These are phyloP conservation scores for Tursiops truncatus DNA, from an alignment of 2,113 vertebrate species.

Conservation along the genomic window DNA sequence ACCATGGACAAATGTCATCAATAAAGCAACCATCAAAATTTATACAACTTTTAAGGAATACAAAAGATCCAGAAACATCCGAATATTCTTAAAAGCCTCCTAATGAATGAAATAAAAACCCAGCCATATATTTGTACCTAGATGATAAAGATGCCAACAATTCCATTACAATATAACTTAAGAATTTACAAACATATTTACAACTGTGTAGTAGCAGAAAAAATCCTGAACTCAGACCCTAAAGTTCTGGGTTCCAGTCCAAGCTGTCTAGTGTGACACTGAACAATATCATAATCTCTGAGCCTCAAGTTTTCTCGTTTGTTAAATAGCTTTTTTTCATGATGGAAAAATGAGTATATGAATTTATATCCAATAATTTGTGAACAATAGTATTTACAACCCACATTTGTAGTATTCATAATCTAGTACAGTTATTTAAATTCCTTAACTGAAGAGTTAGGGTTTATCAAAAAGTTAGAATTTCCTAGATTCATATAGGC, in stretches of 20 bases:
- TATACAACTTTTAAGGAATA: conserved; percentile 26
- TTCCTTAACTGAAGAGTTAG: conserved; percentile 11
- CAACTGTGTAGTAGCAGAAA: background rate
- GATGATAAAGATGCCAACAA: conserved; percentile 1
- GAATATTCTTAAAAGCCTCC: conserved; percentile 22
- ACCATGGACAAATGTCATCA: conserved; percentile 19
- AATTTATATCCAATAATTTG: background rate
- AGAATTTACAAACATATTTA: background rate
- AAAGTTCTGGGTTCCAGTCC: background rate
- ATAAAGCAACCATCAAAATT: conserved; percentile 35
- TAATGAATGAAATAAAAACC: conserved; percentile 15
- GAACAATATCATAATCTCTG: background rate
- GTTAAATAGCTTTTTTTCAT: background rate
- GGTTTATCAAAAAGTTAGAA: background rate
- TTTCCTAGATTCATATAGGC: background rate
- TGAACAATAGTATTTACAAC: background rate
- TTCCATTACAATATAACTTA: background rate
- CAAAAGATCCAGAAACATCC: background rate
- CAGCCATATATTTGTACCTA: background rate
- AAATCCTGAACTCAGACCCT: background rate
- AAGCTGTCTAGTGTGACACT: background rate
- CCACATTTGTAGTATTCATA: background rate
- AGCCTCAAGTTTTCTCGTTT: background rate
- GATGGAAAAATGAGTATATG: background rate
- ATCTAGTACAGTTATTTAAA: background rate